Conservation (phyloP, 2,797 vertebrate species). For the Meda fulgida region DNA sequence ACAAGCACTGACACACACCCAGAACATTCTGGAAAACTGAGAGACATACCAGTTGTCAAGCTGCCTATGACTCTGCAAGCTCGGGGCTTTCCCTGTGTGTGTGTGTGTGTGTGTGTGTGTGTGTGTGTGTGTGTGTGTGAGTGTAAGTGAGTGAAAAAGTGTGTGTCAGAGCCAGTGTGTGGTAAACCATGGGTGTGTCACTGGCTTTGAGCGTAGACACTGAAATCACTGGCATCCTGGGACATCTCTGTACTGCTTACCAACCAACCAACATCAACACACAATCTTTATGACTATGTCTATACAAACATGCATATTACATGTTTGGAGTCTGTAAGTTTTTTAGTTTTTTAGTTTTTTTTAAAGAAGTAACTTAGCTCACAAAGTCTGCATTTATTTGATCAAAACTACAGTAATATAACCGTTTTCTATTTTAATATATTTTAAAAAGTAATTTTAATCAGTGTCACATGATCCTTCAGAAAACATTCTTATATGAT, state of each 20-base stretch:
- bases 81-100: slow-evolving; percentile 21
- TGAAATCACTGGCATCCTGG: slow-evolving; percentile 21
- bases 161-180: slow-evolving; percentile 33
- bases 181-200: slow-evolving; percentile 42
- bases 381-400: neutral
- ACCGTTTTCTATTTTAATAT: neutral
- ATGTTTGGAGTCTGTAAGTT: neutral
- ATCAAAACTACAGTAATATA: neutral
- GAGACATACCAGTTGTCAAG: neutral
- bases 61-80: slow-evolving; percentile 9
- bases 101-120: too few relatives aligned
- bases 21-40: slow-evolving; percentile 17
- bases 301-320: neutral
- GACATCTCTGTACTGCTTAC: neutral
- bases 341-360: too few relatives aligned
- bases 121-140: slow-evolving; percentile 24
- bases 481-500: neutral
- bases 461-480: neutral
- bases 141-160: slow-evolving; percentile 6
- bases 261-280: slow-evolving; percentile 18
- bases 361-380: neutral
- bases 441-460: neutral
- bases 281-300: neutral
- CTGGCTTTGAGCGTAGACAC: slow-evolving; percentile 12
- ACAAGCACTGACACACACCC: neutral